Conservation (phyloP, 2,113 vertebrate species). For the Eupsittula cactorum region DNA sequence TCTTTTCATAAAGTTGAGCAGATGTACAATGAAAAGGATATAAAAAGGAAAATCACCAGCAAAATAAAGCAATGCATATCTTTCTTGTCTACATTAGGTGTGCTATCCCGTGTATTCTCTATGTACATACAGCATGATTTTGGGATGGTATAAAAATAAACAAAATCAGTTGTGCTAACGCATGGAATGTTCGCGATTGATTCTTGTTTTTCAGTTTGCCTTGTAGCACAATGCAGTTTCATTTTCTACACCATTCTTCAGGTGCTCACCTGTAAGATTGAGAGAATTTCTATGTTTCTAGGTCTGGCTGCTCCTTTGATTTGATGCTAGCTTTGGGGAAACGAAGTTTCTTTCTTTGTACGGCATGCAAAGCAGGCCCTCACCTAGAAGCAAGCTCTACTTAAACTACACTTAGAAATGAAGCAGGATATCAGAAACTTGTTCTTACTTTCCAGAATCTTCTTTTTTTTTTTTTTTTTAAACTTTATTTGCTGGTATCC, state of each 20-base stretch:
- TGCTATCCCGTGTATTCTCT: not conserved
- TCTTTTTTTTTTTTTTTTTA: no score
- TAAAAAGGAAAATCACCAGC: not conserved
- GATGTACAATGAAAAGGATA: not conserved
- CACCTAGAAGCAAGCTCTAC: not conserved
- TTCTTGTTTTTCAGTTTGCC: not conserved
- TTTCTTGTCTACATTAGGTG: not conserved
- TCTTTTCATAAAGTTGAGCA: not conserved
- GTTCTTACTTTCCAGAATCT: not conserved
- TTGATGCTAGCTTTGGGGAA: not conserved
- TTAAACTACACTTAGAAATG: not conserved
- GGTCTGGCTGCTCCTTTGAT: not conserved
- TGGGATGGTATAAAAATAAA: constrained; percentile 59
- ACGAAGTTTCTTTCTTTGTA: not conserved
- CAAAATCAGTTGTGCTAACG: constrained; percentile 44
- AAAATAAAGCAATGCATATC: not conserved
- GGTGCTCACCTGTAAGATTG: not conserved
- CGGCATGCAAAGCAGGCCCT: not conserved
- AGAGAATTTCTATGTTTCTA: not conserved
- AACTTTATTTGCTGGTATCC: not conserved
- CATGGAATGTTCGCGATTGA: rapidly evolving
- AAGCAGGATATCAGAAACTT: not conserved
- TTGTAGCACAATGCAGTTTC: not conserved
- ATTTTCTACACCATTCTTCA: not conserved
- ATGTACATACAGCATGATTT: constrained; percentile 51